Percentiles rank a stretch among this genome's conserved stretches.
Conservation (phyloP, 2,113 vertebrate species). For the Plestiodon gilberti region DNA sequence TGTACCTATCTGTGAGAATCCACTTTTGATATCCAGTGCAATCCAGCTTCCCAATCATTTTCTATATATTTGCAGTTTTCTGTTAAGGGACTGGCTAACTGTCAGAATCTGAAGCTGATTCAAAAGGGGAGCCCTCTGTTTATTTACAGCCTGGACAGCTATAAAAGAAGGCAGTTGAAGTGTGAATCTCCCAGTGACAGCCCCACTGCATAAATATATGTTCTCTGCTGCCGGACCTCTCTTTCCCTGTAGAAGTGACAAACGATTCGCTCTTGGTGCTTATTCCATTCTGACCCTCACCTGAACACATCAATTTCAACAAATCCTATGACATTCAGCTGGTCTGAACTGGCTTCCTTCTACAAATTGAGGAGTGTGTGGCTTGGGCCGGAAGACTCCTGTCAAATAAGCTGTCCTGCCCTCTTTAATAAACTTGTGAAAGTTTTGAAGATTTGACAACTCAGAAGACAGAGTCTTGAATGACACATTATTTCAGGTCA, state of each 20-base stretch:
- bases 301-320: constrained; percentile 55
- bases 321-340: constrained; percentile 59
- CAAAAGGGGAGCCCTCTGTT: constrained; percentile 46
- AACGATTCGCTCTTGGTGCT: constrained; percentile 50
- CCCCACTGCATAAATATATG: constrained; percentile 38
- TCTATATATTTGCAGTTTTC: constrained; percentile 11
- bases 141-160: constrained; percentile 34
- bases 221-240: constrained; percentile 51
- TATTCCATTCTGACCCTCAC: constrained; percentile 60
- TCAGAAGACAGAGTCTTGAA: background rate
- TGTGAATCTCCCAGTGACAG: constrained; percentile 45
- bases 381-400: constrained; percentile 35
- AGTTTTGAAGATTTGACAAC: constrained; percentile 39
- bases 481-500: constrained; percentile 28
- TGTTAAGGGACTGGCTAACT: constrained; percentile 12
- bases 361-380: constrained; percentile 42
- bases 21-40: constrained; percentile 29
- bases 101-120: constrained; percentile 33
- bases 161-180: constrained; percentile 44
- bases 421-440: constrained; percentile 4
- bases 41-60: background rate
- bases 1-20: constrained; percentile 21
- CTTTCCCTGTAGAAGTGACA: constrained; percentile 54
- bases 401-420: constrained; percentile 15
- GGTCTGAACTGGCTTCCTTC: constrained; percentile 37